A percentile compares a stretch with the other conserved stretches of the same genome.
Evolutionary conservation across 2,797 vertebrate genomes (phyloP).

Genomic region (Cyprinella venusta): DNA sequence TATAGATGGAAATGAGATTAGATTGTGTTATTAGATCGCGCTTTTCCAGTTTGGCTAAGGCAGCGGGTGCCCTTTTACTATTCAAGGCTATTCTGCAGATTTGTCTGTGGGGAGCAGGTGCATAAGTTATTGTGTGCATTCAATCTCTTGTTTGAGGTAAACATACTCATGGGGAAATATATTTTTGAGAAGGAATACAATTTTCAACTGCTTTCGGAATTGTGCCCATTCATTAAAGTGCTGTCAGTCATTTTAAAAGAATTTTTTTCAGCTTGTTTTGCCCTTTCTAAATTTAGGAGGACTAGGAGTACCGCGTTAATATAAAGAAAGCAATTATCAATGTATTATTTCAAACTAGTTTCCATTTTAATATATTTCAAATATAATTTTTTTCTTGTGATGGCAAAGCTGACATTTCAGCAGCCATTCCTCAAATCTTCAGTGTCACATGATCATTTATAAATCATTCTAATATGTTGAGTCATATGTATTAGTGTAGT

Average conservation of each 20-base stretch:
- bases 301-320: neutral
- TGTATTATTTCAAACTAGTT: neutral
- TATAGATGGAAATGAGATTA: constrained; percentile 71
- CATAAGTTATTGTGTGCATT: constrained; percentile 61
- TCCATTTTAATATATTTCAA: no score
- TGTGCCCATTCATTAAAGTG: constrained; percentile 43
- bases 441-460: no score
- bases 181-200: constrained; percentile 48
- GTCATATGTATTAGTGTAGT: no score
- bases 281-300: constrained; percentile 9
- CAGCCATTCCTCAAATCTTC: no score
- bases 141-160: constrained; percentile 58
- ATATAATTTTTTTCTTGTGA: no score
- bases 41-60: constrained; percentile 60
- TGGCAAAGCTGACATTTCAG: no score
- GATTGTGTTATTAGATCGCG: constrained; percentile 61
- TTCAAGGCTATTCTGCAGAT: constrained; percentile 38
- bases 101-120: constrained; percentile 54
- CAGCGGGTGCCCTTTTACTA: constrained; percentile 48
- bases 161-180: constrained; percentile 59
- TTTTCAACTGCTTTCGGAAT: constrained; percentile 51
- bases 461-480: no score
- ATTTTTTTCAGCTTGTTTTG: constrained; percentile 43
- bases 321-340: neutral
- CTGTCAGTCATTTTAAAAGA: constrained; percentile 49